Evolutionary conservation across 2,797 vertebrate species (phyloP).

Genomic region (Schizopygopsis pylzovi): DNA sequence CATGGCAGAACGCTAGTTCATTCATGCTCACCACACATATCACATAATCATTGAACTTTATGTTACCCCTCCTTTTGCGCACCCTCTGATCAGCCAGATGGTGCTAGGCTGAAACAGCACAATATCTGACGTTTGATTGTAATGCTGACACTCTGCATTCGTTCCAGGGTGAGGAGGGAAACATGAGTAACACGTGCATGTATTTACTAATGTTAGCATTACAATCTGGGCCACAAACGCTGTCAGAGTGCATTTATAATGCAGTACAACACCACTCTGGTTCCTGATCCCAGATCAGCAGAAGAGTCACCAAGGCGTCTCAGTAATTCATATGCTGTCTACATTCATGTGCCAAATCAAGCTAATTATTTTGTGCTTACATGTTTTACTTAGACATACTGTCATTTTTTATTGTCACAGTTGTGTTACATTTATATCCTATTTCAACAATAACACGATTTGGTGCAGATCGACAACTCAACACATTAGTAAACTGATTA

Average conservation of each 20-base stretch:
- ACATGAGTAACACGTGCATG: constrained; percentile 55
- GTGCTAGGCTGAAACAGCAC: constrained; percentile 54
- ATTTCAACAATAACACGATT: neutral
- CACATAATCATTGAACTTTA: constrained; percentile 11
- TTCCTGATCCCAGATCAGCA: constrained; percentile 53
- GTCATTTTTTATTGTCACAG: neutral
- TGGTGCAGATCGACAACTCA: neutral
- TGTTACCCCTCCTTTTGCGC: constrained; percentile 18
- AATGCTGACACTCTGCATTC: constrained; percentile 60
- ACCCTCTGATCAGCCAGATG: constrained; percentile 58
- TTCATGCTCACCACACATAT: constrained; percentile 9
- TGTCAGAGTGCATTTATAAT: constrained; percentile 69
- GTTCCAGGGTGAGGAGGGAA: constrained; percentile 61
- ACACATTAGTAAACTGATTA: constrained; percentile 12
- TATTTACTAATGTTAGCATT: constrained; percentile 73
- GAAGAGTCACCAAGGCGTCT: constrained; percentile 36
- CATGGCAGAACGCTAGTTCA: neutral
- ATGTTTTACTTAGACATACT: neutral
- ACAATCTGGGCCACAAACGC: constrained; percentile 66
- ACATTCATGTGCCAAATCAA: constrained; percentile 14
- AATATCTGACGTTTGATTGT: constrained; percentile 49
- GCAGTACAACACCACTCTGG: constrained; percentile 56
- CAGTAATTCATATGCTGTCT: constrained; percentile 42
- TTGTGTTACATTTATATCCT: neutral
- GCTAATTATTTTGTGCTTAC: neutral